A percentile compares a stretch with the other conserved stretches of the same genome.
phyloP scores from a whole-genome alignment of 2,797 vertebrate species.

The Manis javanica region DNA sequence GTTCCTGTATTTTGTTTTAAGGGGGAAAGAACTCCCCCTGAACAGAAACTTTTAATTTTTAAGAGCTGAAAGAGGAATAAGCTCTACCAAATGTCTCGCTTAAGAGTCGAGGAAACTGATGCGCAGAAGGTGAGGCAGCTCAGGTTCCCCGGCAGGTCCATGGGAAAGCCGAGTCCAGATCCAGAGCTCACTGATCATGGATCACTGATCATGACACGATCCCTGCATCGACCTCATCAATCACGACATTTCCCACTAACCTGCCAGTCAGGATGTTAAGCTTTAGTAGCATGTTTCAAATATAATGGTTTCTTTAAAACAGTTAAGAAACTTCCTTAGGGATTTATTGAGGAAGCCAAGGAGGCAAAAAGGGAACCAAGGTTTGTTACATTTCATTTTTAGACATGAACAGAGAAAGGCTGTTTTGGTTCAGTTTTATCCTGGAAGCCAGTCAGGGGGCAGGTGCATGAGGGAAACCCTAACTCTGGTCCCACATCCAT shows the following conservation, averaged over 20 bases:
- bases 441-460: conserved; percentile 66
- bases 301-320: neutral
- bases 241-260: neutral
- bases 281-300: neutral
- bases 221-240: neutral
- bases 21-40: neutral
- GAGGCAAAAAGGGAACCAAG: neutral
- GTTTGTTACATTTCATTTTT: neutral
- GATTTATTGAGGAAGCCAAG: neutral
- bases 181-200: neutral
- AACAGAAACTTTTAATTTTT: neutral
- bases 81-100: neutral
- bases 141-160: accelerated
- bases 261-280: neutral
- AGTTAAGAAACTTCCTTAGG: neutral
- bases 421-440: neutral
- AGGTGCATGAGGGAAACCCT: conserved; percentile 60
- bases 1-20: neutral
- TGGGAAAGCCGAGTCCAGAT: accelerated
- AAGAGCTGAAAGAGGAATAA: neutral
- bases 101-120: neutral
- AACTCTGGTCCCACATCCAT: conserved; percentile 72
- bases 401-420: neutral
- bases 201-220: no score
- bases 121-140: neutral